These are phyloP conservation scores for Digitonthophagus gazella DNA, from an alignment of 2,888 invertebrate species.

Conservation along the genomic window DNA sequence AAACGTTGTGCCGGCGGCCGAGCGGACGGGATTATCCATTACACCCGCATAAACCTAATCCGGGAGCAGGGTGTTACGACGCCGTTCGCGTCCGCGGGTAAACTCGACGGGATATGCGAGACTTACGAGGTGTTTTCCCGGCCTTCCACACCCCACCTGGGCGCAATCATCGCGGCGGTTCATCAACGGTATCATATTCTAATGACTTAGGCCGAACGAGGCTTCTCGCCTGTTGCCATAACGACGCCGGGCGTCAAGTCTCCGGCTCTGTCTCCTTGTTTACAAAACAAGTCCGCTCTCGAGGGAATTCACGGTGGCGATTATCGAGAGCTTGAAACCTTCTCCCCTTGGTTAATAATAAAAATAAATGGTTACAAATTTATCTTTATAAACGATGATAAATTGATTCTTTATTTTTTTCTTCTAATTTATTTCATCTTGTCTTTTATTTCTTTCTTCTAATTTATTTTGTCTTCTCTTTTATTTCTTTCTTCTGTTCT, in stretches of 20 bases:
- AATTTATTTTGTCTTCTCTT: too few relatives aligned
- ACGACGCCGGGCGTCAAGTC: conserved; percentile 52
- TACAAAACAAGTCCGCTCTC: conserved; percentile 33
- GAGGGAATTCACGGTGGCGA: neutral
- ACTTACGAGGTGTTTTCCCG: neutral
- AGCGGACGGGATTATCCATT: too few relatives aligned
- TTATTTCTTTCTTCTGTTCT: too few relatives aligned
- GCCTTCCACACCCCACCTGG: conserved; percentile 29
- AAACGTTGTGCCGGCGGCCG: too few relatives aligned
- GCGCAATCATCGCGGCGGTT: conserved; percentile 36
- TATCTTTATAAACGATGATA: neutral
- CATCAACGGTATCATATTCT: conserved; percentile 46
- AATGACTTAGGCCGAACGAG: conserved; percentile 43
- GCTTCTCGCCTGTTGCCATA: conserved; percentile 55
- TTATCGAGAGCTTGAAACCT: too few relatives aligned
- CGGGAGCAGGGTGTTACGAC: too few relatives aligned
- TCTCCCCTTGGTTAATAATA: too few relatives aligned
- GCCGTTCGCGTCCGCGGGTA: too few relatives aligned
- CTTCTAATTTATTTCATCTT: too few relatives aligned
- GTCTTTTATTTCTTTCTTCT: too few relatives aligned
- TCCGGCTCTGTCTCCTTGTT: conserved; percentile 51
- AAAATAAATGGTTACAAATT: neutral
- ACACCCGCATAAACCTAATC: too few relatives aligned
- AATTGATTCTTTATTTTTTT: neutral
- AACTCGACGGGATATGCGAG: too few relatives aligned